Evolutionary conservation across 2,888 invertebrate genomes (phyloP).

Genomic region (Psylliodes chrysocephalus): DNA sequence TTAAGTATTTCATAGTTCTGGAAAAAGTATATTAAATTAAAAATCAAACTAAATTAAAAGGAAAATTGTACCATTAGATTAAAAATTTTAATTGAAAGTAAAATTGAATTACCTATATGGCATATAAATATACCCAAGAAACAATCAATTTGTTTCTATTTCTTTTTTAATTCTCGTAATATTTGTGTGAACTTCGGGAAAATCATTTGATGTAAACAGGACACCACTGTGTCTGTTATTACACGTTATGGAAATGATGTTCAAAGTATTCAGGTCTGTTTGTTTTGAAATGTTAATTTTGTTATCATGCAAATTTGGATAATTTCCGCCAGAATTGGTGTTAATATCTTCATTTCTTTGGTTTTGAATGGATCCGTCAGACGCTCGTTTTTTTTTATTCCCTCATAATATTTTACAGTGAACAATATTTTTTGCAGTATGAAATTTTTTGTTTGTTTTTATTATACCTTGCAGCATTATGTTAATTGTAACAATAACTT

Average conservation of each 20-base stretch:
- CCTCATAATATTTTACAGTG: neutral
- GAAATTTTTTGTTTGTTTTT: neutral
- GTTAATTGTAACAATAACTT: too few relatives aligned
- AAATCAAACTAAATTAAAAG: too few relatives aligned
- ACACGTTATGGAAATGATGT: neutral
- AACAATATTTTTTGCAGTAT: constrained; percentile 1
- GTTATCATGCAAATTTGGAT: constrained; percentile 38
- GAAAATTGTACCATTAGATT: too few relatives aligned
- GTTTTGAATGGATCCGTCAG: constrained; percentile 1
- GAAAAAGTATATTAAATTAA: too few relatives aligned
- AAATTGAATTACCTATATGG: too few relatives aligned
- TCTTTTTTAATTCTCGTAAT: neutral
- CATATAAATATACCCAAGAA: too few relatives aligned
- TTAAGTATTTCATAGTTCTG: too few relatives aligned
- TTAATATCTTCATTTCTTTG: constrained; percentile 32
- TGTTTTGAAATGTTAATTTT: constrained; percentile 32
- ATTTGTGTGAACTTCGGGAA: neutral
- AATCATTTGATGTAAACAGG: neutral
- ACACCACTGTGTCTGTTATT: neutral
- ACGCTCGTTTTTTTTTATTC: neutral
- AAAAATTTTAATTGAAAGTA: too few relatives aligned
- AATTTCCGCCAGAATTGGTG: constrained; percentile 31
- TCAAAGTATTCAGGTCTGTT: constrained; percentile 28
- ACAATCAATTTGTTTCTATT: too few relatives aligned
- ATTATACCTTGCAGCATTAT: too few relatives aligned